A percentile compares a stretch with the other conserved stretches of the same genome.
Evolutionary conservation across 2,888 invertebrate genomes (phyloP).

Genomic region (Lomographa bimaculata): DNA sequence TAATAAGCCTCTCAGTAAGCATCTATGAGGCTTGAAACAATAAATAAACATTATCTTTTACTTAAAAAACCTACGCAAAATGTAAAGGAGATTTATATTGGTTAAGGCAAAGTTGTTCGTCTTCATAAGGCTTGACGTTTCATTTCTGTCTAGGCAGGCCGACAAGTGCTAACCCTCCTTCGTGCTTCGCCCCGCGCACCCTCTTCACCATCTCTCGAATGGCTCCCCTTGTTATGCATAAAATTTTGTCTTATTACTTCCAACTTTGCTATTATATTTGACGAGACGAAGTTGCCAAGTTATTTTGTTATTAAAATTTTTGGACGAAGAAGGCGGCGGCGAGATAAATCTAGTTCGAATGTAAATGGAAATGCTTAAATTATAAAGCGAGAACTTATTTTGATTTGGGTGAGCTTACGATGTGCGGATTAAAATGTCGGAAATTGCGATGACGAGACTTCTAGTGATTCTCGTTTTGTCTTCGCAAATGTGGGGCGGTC

Average conservation of each 20-base stretch:
- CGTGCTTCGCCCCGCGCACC: slow-evolving; percentile 38
- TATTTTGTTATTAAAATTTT: slow-evolving; percentile 83
- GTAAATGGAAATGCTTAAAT: slow-evolving; percentile 76
- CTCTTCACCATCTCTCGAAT: slow-evolving; percentile 46
- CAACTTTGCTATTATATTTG: slow-evolving; percentile 82
- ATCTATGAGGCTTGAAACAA: slow-evolving; percentile 57
- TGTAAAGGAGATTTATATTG: slow-evolving; percentile 78
- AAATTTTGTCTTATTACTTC: slow-evolving; percentile 83
- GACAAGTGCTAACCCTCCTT: slow-evolving; percentile 73
- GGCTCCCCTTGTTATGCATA: slow-evolving; percentile 80
- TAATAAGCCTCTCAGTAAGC: too few species aligned
- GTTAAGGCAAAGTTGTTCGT: slow-evolving; percentile 79
- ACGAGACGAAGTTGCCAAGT: slow-evolving; percentile 79
- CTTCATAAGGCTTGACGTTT: slow-evolving; percentile 80
- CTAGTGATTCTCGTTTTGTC: slow-evolving; percentile 54
- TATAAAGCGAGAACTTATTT: slow-evolving; percentile 77
- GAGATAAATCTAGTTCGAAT: slow-evolving; percentile 73
- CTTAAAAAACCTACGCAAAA: slow-evolving; percentile 63
- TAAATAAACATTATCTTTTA: slow-evolving; percentile 67
- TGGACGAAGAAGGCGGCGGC: slow-evolving; percentile 61
- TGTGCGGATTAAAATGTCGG: slow-evolving; percentile 71
- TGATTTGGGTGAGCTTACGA: slow-evolving; percentile 76
- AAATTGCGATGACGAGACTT: slow-evolving; percentile 53
- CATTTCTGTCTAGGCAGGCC: slow-evolving; percentile 79
- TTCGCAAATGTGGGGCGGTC: slow-evolving; percentile 24